These are phyloP conservation scores for Eupithecia subumbrata DNA, from an alignment of 2,888 invertebrate species.

Conservation along the genomic window DNA sequence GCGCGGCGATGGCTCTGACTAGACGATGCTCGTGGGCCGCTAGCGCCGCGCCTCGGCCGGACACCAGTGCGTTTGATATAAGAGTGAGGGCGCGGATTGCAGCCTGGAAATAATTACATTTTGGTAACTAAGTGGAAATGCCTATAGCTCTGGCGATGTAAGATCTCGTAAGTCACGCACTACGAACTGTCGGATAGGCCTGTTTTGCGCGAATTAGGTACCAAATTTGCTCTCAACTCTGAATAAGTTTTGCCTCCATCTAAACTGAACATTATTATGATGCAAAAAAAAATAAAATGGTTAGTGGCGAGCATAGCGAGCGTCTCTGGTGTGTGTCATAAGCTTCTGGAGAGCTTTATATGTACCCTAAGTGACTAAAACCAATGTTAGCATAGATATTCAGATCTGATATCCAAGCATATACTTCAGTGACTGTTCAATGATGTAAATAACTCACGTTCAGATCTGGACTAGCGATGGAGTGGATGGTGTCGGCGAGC, in stretches of 20 bases:
- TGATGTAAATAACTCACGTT: slow-evolving; percentile 59
- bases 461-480: slow-evolving; percentile 77
- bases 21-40: slow-evolving; percentile 87
- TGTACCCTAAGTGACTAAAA: too few species aligned
- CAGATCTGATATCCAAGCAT: too few species aligned
- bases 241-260: not conserved
- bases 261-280: too few species aligned
- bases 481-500: slow-evolving; percentile 76
- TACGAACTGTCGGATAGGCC: not conserved
- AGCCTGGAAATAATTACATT: slow-evolving; percentile 54
- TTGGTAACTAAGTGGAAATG: not conserved
- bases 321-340: too few species aligned
- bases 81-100: slow-evolving; percentile 86
- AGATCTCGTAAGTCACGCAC: not conserved
- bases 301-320: too few species aligned
- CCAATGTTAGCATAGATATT: too few species aligned
- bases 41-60: slow-evolving; percentile 78
- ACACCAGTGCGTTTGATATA: slow-evolving; percentile 86
- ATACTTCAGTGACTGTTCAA: too few species aligned
- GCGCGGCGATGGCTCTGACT: slow-evolving; percentile 85
- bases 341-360: too few species aligned
- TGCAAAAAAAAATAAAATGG: too few species aligned
- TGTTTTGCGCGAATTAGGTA: not conserved
- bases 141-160: not conserved
- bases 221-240: not conserved